Percentiles rank a stretch among this genome's conserved stretches.
phyloP scores from a whole-genome alignment of 2,888 invertebrate species.

The Tenthredo amoena region DNA sequence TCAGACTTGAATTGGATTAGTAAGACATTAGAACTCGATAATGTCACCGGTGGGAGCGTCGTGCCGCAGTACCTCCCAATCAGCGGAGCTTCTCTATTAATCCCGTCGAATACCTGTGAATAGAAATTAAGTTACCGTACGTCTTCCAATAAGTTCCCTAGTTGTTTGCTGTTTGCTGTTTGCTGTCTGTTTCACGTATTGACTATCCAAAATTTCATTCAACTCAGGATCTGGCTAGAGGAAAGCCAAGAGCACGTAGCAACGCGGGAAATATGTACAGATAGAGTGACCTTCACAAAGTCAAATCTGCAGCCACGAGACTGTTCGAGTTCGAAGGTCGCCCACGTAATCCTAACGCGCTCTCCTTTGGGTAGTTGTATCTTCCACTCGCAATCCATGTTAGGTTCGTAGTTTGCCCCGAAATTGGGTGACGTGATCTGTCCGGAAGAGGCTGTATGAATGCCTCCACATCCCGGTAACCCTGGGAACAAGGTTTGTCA shows the following conservation, averaged over 20 bases:
- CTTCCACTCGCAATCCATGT: conserved; percentile 89
- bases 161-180: too few species aligned
- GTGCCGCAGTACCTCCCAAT: conserved; percentile 89
- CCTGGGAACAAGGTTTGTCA: conserved; percentile 75
- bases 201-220: background rate
- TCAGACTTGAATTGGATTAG: conserved; percentile 84
- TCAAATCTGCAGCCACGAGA: conserved; percentile 84
- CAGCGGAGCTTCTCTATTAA: conserved; percentile 81
- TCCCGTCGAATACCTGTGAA: conserved; percentile 85
- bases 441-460: conserved; percentile 83
- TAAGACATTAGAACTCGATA: conserved; percentile 81
- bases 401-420: conserved; percentile 80
- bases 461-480: conserved; percentile 91
- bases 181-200: background rate
- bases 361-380: conserved; percentile 84
- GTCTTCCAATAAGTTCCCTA: background rate
- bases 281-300: conserved; percentile 81
- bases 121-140: conserved; percentile 19
- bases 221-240: background rate
- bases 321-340: conserved; percentile 83
- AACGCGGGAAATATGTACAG: background rate
- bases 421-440: conserved; percentile 84
- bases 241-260: background rate
- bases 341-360: conserved; percentile 84
- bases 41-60: conserved; percentile 81